A percentile compares a stretch with the other conserved stretches of the same genome.
Conservation (phyloP, 2,888 invertebrate species). For the Drosophila parthenogenetica region DNA sequence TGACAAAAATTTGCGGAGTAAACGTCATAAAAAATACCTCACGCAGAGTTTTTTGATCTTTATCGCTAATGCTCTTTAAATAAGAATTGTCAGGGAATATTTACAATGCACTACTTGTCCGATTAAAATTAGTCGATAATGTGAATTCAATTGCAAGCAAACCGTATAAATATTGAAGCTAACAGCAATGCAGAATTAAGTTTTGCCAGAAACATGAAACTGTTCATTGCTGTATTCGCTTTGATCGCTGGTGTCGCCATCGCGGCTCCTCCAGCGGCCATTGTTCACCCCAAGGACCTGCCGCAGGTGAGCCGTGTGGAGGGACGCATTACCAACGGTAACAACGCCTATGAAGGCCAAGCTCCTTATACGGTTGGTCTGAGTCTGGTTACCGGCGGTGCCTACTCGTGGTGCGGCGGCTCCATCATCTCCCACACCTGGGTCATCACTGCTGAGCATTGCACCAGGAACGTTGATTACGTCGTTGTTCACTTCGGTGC, state of each 20-base stretch:
- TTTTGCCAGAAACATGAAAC: constrained; percentile 39
- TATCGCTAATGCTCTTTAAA: not conserved
- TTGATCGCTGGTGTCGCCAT: constrained; percentile 43
- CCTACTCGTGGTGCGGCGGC: constrained; percentile 75
- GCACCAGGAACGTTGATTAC: constrained; percentile 59
- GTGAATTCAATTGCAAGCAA: not conserved
- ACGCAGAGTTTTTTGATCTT: not conserved
- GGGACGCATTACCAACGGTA: constrained; percentile 76
- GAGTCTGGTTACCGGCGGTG: constrained; percentile 47
- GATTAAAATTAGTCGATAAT: constrained; percentile 12
- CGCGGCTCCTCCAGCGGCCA: constrained; percentile 32
- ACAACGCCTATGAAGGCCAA: constrained; percentile 62
- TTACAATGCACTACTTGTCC: constrained; percentile 1
- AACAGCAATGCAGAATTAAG: constrained; percentile 2
- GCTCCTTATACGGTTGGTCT: constrained; percentile 77
- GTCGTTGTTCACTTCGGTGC: constrained; percentile 67
- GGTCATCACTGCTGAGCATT: constrained; percentile 80
- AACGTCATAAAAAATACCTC: not conserved
- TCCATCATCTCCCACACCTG: constrained; percentile 71
- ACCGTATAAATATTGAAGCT: constrained; percentile 10
- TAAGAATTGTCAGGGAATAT: constrained; percentile 2
- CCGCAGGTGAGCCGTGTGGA: constrained; percentile 41
- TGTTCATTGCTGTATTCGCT: constrained; percentile 40
- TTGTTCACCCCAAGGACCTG: constrained; percentile 50
- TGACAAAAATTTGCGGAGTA: not conserved